These are phyloP conservation scores for Pseudorectes ferrugineus DNA, from an alignment of 2,113 vertebrate genomes.

Conservation along the genomic window DNA sequence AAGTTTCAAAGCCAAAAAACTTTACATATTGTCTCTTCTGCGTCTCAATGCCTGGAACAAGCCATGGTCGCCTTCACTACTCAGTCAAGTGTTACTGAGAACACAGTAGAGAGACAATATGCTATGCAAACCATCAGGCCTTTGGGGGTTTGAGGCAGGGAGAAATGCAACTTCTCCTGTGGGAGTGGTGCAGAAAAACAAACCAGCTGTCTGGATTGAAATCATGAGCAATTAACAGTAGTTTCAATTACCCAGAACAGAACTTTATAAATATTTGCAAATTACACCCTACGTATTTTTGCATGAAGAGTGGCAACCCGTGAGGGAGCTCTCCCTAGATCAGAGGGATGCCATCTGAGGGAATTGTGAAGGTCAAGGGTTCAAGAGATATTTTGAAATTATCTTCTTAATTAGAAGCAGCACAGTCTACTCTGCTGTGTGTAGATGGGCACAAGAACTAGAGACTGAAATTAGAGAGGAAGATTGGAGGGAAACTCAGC, in stretches of 20 bases:
- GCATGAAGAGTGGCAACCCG: neutral
- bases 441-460: neutral
- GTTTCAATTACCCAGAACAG: slow-evolving; percentile 20
- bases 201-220: slow-evolving; percentile 45
- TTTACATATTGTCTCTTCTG: neutral
- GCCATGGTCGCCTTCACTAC: neutral
- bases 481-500: neutral
- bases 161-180: slow-evolving; percentile 13
- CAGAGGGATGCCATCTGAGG: neutral
- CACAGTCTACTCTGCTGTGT: neutral
- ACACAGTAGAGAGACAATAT: neutral
- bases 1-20: neutral
- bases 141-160: neutral
- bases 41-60: neutral
- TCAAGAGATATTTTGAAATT: neutral
- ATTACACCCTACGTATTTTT: slow-evolving; percentile 14
- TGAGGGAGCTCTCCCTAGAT: neutral
- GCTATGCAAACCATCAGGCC: neutral
- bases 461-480: neutral
- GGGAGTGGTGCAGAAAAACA: neutral
- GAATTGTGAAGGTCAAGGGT: neutral
- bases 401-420: slow-evolving; percentile 22
- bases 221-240: slow-evolving; percentile 36
- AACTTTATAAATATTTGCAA: slow-evolving; percentile 28
- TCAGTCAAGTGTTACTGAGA: neutral